These are phyloP conservation scores for Chironomus striatipennis DNA, from an alignment of 1,140 invertebrate genomes.

Conservation along the genomic window DNA sequence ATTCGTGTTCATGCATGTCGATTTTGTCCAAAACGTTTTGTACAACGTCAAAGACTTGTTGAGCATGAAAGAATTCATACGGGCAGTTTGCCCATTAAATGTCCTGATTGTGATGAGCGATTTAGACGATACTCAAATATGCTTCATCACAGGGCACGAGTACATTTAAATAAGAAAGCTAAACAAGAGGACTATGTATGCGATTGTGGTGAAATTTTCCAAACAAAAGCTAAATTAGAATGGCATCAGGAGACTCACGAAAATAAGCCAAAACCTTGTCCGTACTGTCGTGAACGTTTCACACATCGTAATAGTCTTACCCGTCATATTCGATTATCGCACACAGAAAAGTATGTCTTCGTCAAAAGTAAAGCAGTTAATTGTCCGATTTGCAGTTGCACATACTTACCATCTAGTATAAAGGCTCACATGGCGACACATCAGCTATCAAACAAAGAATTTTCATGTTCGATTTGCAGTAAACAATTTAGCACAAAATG, in stretches of 20 bases:
- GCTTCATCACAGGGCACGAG: slow-evolving; percentile 68
- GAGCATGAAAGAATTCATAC: slow-evolving; percentile 77
- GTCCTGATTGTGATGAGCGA: slow-evolving; percentile 71
- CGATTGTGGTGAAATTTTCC: slow-evolving; percentile 70
- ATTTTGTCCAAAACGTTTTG: slow-evolving; percentile 71
- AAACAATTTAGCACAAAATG: slow-evolving; percentile 80
- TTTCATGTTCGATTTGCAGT: slow-evolving; percentile 70
- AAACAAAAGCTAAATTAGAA: slow-evolving; percentile 67
- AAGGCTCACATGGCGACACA: slow-evolving; percentile 67
- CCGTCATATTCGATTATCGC: slow-evolving; percentile 68
- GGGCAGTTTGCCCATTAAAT: slow-evolving; percentile 70
- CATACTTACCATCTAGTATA: slow-evolving; percentile 67
- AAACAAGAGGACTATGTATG: slow-evolving; percentile 69
- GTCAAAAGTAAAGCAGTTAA: slow-evolving; percentile 60
- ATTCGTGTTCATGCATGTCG: slow-evolving; percentile 56
- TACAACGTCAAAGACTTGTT: slow-evolving; percentile 64
- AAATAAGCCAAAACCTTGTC: slow-evolving; percentile 70
- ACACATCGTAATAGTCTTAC: slow-evolving; percentile 72
- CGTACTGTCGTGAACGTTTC: slow-evolving; percentile 74
- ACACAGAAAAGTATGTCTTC: slow-evolving; percentile 66
- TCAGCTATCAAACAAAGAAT: slow-evolving; percentile 64
- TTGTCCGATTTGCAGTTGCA: slow-evolving; percentile 69
- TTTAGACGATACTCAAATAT: slow-evolving; percentile 78
- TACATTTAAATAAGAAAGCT: slow-evolving; percentile 56
- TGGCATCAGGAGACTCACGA: slow-evolving; percentile 83